A percentile compares a stretch with the other conserved stretches of the same genome.
These are phyloP conservation scores for Pseudomyrmex pallidus DNA, from an alignment of 1,140 invertebrate species.

Conservation along the genomic window DNA sequence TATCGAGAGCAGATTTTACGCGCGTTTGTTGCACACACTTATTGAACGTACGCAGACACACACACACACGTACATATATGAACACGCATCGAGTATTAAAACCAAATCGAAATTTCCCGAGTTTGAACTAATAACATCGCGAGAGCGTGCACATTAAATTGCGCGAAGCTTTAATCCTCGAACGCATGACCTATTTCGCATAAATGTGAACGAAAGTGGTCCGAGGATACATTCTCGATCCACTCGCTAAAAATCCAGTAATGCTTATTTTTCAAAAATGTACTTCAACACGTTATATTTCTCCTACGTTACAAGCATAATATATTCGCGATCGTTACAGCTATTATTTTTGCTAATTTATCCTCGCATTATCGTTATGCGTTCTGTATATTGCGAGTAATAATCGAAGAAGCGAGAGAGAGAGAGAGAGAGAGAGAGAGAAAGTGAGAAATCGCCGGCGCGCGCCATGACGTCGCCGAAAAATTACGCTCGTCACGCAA, in stretches of 20 bases:
- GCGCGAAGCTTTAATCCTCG: slow-evolving; percentile 23
- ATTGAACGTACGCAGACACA: neutral
- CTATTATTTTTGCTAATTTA: slow-evolving; percentile 5
- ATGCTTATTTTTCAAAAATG: neutral
- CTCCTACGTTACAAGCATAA: neutral
- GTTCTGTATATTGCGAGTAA: neutral
- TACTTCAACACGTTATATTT: neutral
- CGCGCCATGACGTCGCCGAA: neutral
- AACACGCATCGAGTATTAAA: neutral
- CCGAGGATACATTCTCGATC: neutral
- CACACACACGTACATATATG: neutral
- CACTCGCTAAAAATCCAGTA: neutral
- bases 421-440: neutral
- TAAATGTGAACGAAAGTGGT: slow-evolving; percentile 25
- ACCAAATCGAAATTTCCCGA: slow-evolving; percentile 41
- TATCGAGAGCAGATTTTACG: neutral
- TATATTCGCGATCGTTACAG: neutral
- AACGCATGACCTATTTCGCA: slow-evolving; percentile 19
- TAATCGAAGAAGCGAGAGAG: neutral
- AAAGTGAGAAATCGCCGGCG: no score
- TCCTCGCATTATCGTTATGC: neutral
- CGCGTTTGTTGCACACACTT: neutral
- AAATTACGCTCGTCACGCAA: neutral
- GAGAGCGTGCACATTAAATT: slow-evolving; percentile 16
- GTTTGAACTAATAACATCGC: slow-evolving; percentile 45